Conservation (phyloP, 2,113 vertebrate genomes). For the Salvelinus alpinus region DNA sequence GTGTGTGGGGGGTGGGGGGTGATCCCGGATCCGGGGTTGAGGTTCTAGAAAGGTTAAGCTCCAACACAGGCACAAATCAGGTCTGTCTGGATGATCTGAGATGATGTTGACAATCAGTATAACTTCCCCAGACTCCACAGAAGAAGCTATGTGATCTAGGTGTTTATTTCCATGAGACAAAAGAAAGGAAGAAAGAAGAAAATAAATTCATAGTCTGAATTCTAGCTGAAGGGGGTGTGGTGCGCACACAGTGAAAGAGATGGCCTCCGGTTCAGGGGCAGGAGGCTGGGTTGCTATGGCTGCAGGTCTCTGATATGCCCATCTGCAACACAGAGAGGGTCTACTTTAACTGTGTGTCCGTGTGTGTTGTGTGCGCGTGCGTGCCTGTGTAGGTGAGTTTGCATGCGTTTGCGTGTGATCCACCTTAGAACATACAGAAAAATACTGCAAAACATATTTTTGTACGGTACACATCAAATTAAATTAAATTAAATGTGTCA, state of each 20-base stretch:
- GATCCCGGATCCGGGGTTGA: too few species aligned
- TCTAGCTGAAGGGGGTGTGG: slow-evolving; percentile 4
- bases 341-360: neutral
- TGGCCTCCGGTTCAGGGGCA: slow-evolving; percentile 39
- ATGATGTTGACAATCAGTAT: slow-evolving; percentile 59
- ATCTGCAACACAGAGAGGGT: slow-evolving; percentile 20
- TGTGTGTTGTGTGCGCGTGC: neutral
- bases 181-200: slow-evolving; percentile 40
- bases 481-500: too few species aligned
- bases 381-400: slow-evolving; percentile 19
- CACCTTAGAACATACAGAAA: neutral
- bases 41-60: too few species aligned
- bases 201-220: slow-evolving; percentile 14
- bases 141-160: slow-evolving; percentile 41
- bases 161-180: slow-evolving; percentile 46
- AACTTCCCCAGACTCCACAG: slow-evolving; percentile 39
- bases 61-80: slow-evolving; percentile 58
- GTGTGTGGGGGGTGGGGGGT: too few species aligned
- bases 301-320: slow-evolving; percentile 8
- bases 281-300: slow-evolving; percentile 24
- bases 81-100: slow-evolving; percentile 56
- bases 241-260: slow-evolving; percentile 23
- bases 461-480: neutral
- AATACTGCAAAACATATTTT: neutral
- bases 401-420: slow-evolving; percentile 24